Percentiles rank a stretch among this genome's conserved stretches.
Evolutionary conservation across 2,113 vertebrate species (phyloP).

Genomic region (Accipiter virgatus): DNA sequence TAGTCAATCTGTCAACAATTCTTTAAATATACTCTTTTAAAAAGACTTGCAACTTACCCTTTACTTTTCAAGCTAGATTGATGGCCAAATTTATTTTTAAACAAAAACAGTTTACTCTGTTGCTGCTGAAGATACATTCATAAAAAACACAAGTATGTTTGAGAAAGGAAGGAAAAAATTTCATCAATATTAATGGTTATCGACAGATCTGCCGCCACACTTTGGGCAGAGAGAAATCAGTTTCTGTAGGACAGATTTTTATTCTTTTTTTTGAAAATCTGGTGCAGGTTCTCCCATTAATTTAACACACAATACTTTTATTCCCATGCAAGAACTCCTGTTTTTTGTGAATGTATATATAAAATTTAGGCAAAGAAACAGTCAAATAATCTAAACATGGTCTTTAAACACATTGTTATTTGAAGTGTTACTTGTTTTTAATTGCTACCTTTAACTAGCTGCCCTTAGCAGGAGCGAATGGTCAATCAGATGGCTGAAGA

Average conservation of each 20-base stretch:
- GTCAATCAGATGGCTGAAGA: neutral
- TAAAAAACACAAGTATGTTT: neutral
- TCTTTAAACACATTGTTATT: neutral
- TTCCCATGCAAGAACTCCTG: fast-evolving
- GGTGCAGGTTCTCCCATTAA: too few species aligned
- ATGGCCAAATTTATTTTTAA: neutral
- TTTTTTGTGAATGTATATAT: neutral
- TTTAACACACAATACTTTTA: neutral
- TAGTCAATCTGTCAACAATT: neutral
- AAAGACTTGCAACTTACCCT: neutral
- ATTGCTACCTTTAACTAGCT: neutral
- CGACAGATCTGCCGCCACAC: neutral
- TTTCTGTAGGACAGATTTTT: neutral
- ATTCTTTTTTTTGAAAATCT: too few species aligned
- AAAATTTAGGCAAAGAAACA: neutral
- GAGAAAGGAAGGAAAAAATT: neutral
- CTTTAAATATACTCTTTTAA: neutral
- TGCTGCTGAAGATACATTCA: neutral
- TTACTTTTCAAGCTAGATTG: neutral
- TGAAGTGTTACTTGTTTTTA: neutral
- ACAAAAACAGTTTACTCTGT: neutral
- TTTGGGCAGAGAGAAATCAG: neutral
- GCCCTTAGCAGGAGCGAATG: neutral
- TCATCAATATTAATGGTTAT: neutral
- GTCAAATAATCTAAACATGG: neutral